A percentile compares a stretch with the other conserved stretches of the same genome.
Evolutionary conservation across 2,888 invertebrate genomes (phyloP).

Genomic region (Orthonychiurus folsomi): DNA sequence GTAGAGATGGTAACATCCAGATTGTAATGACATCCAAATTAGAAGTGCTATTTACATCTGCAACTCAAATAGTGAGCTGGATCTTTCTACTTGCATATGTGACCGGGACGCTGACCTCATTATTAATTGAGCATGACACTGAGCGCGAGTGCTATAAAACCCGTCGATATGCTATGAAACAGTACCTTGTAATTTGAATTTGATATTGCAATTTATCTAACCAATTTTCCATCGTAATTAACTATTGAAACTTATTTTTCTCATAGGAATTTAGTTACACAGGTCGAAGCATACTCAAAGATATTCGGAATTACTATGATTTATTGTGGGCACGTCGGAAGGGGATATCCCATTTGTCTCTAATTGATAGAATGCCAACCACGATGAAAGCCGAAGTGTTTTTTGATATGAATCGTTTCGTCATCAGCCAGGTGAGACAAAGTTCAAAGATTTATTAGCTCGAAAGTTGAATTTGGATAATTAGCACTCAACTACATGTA

Average conservation of each 20-base stretch:
- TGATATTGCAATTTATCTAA: background rate
- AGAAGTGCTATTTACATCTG: conserved; percentile 26
- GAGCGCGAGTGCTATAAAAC: conserved; percentile 32
- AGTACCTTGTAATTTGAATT: conserved; percentile 24
- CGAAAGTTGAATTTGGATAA: background rate
- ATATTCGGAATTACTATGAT: conserved; percentile 32
- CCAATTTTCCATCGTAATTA: too few relatives aligned
- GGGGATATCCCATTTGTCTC: conserved; percentile 31
- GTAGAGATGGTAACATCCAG: background rate
- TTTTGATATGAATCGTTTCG: conserved; percentile 38
- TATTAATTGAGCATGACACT: conserved; percentile 35
- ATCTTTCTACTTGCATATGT: conserved; percentile 31
- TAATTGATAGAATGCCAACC: conserved; percentile 33
- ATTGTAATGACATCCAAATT: conserved; percentile 10
- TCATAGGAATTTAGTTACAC: conserved; percentile 6
- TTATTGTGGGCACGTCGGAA: conserved; percentile 34
- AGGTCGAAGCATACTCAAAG: background rate
- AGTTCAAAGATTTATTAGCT: background rate
- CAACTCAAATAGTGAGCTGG: conserved; percentile 33
- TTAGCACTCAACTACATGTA: background rate
- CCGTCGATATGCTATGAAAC: conserved; percentile 30
- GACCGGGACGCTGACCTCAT: conserved; percentile 29
- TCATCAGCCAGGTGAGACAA: conserved; percentile 31
- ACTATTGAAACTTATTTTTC: too few relatives aligned
- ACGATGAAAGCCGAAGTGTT: conserved; percentile 36